These are phyloP conservation scores for Platerodrilus igneus DNA, from an alignment of 2,888 invertebrate genomes.

Conservation along the genomic window DNA sequence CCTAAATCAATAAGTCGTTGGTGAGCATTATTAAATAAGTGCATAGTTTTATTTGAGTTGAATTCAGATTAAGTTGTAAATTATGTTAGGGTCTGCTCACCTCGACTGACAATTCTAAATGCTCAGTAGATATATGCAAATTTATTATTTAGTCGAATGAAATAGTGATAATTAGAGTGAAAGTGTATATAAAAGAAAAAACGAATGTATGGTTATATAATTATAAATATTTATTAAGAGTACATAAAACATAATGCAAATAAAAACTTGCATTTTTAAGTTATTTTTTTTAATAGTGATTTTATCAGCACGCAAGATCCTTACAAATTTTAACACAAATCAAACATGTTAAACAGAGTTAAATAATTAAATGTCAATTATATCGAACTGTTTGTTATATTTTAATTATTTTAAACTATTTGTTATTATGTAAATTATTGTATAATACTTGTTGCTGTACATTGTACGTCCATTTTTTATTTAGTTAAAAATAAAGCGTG, in stretches of 20 bases:
- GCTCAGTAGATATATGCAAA: constrained; percentile 44
- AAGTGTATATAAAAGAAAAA: constrained; percentile 47
- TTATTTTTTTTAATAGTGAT: constrained; percentile 13
- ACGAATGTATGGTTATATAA: constrained; percentile 34
- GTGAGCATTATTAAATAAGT: constrained; percentile 25
- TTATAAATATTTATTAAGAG: constrained; percentile 11
- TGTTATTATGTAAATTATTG: constrained; percentile 34
- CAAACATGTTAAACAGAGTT: too few species aligned
- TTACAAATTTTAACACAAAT: constrained; percentile 7
- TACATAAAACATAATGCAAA: constrained; percentile 1
- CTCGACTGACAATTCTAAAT: constrained; percentile 45
- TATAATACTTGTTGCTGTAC: constrained; percentile 45
- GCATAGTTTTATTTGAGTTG: constrained; percentile 20
- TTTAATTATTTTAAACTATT: not conserved
- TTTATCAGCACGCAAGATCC: constrained; percentile 17
- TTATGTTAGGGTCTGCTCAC: constrained; percentile 22
- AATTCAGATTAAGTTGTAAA: constrained; percentile 17
- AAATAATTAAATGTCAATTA: constrained; percentile 47
- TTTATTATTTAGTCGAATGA: constrained; percentile 40
- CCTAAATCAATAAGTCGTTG: constrained; percentile 35
- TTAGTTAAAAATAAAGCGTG: too few species aligned
- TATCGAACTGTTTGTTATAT: constrained; percentile 37
- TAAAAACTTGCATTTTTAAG: too few species aligned
- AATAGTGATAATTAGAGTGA: constrained; percentile 42
- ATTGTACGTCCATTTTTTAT: constrained; percentile 37